Conservation (phyloP, 2,797 vertebrate genomes). For the Melanotaenia pygmaea region DNA sequence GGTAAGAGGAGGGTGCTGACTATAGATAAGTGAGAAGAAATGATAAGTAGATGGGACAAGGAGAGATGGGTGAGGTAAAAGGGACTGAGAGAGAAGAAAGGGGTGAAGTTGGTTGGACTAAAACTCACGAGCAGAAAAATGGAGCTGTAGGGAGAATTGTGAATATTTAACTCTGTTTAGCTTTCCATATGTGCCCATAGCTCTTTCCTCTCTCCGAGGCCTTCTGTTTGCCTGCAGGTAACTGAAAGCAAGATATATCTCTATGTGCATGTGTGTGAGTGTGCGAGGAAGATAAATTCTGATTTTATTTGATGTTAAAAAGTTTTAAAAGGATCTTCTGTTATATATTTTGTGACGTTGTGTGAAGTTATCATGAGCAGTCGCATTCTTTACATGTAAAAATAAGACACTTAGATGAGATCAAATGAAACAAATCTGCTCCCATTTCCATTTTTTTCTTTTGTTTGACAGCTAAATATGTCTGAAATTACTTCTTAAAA, state of each 20-base stretch:
- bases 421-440: background rate
- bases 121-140: slow-evolving; percentile 17
- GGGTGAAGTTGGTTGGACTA: slow-evolving; percentile 14
- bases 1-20: slow-evolving; percentile 6
- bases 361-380: background rate
- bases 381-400: too few species aligned
- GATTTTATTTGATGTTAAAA: background rate
- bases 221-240: slow-evolving; percentile 49
- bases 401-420: background rate
- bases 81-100: slow-evolving; percentile 2
- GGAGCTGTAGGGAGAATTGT: slow-evolving; percentile 45
- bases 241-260: slow-evolving; percentile 21
- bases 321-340: background rate
- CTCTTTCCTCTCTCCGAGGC: slow-evolving; percentile 29
- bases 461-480: background rate
- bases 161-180: slow-evolving; percentile 74
- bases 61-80: slow-evolving; percentile 16
- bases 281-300: slow-evolving; percentile 6
- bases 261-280: slow-evolving; percentile 3
- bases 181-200: slow-evolving; percentile 60
- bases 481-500: background rate
- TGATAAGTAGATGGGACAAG: slow-evolving; percentile 30
- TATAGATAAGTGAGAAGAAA: slow-evolving; percentile 15
- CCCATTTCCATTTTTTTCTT: background rate
- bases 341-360: background rate